These are phyloP conservation scores for Telmatherina bonti DNA, from an alignment of 2,797 vertebrate genomes.

Conservation along the genomic window DNA sequence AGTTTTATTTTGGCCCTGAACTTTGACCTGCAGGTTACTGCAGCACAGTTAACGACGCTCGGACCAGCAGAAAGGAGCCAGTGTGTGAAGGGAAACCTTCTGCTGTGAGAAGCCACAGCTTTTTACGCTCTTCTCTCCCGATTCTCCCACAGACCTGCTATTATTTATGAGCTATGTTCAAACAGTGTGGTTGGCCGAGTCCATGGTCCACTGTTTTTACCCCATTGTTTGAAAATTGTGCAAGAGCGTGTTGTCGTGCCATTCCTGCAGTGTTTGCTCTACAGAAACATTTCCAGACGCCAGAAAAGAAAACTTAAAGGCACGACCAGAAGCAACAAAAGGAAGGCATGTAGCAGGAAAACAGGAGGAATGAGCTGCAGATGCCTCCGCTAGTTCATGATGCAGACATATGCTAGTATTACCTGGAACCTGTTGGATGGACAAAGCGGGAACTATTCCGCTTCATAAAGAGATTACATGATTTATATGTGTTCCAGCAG, in stretches of 20 bases:
- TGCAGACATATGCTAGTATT: too few relatives aligned
- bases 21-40: slow-evolving; percentile 63
- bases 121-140: too few relatives aligned
- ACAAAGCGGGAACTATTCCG: not conserved
- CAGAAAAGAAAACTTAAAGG: not conserved
- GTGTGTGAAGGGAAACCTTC: slow-evolving; percentile 39
- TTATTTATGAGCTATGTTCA: not conserved
- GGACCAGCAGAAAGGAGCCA: slow-evolving; percentile 42
- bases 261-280: slow-evolving; percentile 14
- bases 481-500: not conserved
- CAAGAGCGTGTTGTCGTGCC: not conserved
- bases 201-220: slow-evolving; percentile 1
- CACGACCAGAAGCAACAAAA: too few relatives aligned
- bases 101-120: too few relatives aligned
- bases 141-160: too few relatives aligned
- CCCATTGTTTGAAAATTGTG: slow-evolving; percentile 14
- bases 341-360: too few relatives aligned
- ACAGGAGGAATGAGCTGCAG: too few relatives aligned
- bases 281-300: slow-evolving; percentile 12
- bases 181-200: not conserved
- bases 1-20: slow-evolving; percentile 61
- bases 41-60: slow-evolving; percentile 4
- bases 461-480: not conserved
- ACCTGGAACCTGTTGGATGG: not conserved
- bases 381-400: too few relatives aligned